Evolutionary conservation across 2,113 vertebrate genomes (phyloP), one percentile per base, ranked within the genome.

Genomic region (Halcyon malimbica): DNA sequence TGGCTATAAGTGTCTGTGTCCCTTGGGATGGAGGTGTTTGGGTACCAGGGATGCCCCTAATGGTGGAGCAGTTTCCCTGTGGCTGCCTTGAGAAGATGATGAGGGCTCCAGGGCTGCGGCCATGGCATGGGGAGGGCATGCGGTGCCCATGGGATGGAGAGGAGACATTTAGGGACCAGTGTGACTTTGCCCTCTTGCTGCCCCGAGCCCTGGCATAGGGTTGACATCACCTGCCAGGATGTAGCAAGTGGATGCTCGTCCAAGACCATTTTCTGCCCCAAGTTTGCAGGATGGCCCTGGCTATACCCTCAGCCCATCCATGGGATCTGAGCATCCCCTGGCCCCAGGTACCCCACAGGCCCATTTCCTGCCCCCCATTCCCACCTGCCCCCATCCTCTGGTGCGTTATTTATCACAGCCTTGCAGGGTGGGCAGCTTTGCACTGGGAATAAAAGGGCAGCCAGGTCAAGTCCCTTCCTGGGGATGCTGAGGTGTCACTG

Each of bases 111-210:
- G 70, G 28, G 42, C 28, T 10, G 51, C 9, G 23, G 68, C 24
- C 1, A 5, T 9, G 69, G 35, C 16, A 3, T 4, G 3, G 24
- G 44, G 80, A 59, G 54, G 65, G 42, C 1, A 2, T 6, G 18
- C 1, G 9, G 24, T 51, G 46, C 67, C 67, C 2, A 1, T 6
- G 67, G 56, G 5, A 4, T 1, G 26, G 26, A 74, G 24, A 25
- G 19, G 20, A 64, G 26, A 39, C 28, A 7, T 64, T 54, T 44
- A 21, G 82, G 59, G 33, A 46, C 17, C 4, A 2, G 6, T 26
- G 28, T 50, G 35, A 10, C 54, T 70, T 60, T 17, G 5, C 16
- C 42, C 44, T 50, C 21, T 31, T 11, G 14, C 28, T 39, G 65
- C n/a, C 42, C n/a, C 5, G 33, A 39, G 64, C n/a, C 26, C 63